Evolutionary conservation across 2,113 vertebrate genomes (phyloP).

Genomic region (Lophotis ruficrista): DNA sequence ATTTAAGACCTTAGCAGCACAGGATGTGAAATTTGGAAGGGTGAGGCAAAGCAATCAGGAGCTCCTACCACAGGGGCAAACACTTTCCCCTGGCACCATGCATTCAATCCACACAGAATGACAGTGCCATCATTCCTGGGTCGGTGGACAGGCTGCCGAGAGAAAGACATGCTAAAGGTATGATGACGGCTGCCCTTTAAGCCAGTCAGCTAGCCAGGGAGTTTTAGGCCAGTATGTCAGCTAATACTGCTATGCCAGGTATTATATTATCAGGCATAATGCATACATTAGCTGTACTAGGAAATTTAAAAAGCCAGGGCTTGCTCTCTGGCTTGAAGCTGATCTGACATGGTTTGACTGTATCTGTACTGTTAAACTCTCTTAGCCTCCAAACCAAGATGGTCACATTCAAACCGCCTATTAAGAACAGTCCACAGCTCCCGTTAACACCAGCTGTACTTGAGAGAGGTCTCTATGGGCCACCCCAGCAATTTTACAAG

Average conservation of each 20-base stretch:
- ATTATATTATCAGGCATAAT: background rate
- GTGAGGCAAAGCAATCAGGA: background rate
- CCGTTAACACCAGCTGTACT: background rate
- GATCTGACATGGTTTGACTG: background rate
- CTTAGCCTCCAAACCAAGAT: background rate
- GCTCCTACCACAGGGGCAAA: background rate
- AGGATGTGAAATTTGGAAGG: background rate
- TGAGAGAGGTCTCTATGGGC: background rate
- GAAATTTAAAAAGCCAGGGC: background rate
- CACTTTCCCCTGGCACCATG: background rate
- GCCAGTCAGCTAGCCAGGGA: background rate
- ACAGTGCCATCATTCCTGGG: accelerated
- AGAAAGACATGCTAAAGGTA: background rate
- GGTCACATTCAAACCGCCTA: background rate
- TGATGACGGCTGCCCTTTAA: background rate
- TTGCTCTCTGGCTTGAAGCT: background rate
- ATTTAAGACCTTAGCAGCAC: background rate
- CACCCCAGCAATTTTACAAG: background rate
- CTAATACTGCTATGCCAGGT: background rate
- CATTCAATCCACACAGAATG: background rate
- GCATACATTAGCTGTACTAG: background rate
- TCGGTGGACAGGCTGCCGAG: background rate
- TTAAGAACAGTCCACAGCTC: background rate
- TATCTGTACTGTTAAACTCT: background rate
- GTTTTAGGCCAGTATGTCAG: background rate